These are phyloP conservation scores for Leptopilina boulardi DNA, from an alignment of 1,140 invertebrate genomes.

Conservation along the genomic window DNA sequence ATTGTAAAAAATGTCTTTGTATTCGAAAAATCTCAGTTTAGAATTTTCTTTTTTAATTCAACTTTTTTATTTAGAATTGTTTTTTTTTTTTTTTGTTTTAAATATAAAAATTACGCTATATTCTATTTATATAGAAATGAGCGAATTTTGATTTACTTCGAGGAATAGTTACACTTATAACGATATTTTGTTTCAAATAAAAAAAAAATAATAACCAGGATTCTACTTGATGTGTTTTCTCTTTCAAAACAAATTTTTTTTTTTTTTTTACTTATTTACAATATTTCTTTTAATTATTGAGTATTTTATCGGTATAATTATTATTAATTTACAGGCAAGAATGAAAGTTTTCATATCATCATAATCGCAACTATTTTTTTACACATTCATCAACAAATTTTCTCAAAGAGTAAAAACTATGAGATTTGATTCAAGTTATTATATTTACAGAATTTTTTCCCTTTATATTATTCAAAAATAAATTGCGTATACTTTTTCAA, in stretches of 20 bases:
- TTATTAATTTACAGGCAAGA: too few species aligned
- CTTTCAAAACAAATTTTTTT: too few species aligned
- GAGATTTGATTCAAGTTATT: neutral
- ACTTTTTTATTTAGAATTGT: too few species aligned
- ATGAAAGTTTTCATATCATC: neutral
- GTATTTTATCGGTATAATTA: conserved; percentile 11
- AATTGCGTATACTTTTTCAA: neutral
- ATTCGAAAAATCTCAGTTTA: neutral
- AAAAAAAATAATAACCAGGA: too few species aligned
- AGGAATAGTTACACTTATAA: neutral
- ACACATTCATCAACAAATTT: neutral
- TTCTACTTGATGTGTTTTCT: too few species aligned
- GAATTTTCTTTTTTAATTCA: neutral
- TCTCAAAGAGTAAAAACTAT: neutral
- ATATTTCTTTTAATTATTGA: neutral
- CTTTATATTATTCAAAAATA: neutral
- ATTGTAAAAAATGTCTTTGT: neutral
- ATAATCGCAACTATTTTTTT: neutral
- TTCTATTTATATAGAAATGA: neutral
- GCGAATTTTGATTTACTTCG: conserved; percentile 13
- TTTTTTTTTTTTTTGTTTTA: neutral
- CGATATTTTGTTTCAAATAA: neutral
- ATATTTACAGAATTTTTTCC: neutral
- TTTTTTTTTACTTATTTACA: too few species aligned
- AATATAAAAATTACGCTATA: conserved; percentile 4